Percentiles rank a stretch among this genome's conserved stretches.
Evolutionary conservation across 2,797 vertebrate species (phyloP).

Genomic region (Bovichtus variegatus): DNA sequence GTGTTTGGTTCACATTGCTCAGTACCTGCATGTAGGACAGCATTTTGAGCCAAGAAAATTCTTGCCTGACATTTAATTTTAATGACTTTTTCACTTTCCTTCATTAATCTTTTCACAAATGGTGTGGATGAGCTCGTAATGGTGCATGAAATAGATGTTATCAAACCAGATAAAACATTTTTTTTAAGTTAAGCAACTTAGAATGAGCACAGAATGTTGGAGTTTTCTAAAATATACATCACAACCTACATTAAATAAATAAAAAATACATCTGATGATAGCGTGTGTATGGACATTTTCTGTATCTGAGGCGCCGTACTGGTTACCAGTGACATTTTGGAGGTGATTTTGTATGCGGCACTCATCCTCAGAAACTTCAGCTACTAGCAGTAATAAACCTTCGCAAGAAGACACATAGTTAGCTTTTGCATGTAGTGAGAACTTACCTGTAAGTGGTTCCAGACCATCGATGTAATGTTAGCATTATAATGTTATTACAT

Average conservation of each 20-base stretch:
- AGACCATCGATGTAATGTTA: too few relatives aligned
- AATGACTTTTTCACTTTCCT: neutral
- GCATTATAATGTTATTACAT: too few relatives aligned
- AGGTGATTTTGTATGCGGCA: too few relatives aligned
- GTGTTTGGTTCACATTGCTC: conserved; percentile 10
- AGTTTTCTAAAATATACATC: neutral
- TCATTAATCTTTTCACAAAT: conserved; percentile 6
- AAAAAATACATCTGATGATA: neutral
- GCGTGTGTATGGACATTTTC: neutral
- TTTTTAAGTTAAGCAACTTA: neutral
- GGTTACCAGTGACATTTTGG: neutral
- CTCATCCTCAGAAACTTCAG: too few relatives aligned
- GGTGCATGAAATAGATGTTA: neutral
- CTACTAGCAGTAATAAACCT: too few relatives aligned
- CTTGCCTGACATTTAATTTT: neutral
- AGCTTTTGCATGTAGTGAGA: too few relatives aligned
- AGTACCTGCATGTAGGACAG: conserved; percentile 1
- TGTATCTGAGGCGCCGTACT: neutral
- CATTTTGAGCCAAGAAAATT: neutral
- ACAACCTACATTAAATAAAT: neutral
- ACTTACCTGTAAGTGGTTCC: too few relatives aligned
- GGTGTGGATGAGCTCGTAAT: neutral
- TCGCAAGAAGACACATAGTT: too few relatives aligned
- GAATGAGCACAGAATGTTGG: neutral
- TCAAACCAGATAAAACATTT: neutral